phyloP scores from a whole-genome alignment of 2,113 vertebrate genomes.

The Entelurus aequoreus region DNA sequence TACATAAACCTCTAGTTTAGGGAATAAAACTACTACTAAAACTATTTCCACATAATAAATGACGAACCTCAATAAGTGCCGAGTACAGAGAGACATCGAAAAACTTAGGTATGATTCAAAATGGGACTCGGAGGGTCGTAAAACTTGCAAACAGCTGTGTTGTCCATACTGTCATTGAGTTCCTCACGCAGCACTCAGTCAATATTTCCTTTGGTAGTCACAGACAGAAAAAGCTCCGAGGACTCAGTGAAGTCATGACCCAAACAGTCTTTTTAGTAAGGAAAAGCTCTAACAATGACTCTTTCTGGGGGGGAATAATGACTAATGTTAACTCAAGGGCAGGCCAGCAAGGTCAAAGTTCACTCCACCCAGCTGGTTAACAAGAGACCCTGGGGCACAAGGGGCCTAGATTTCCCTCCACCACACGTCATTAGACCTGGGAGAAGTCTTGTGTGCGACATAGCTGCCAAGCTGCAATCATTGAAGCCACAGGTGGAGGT shows the following conservation, averaged over 20 bases:
- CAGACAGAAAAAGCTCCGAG: background rate
- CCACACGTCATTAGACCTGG: constrained; percentile 2
- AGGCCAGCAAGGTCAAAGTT: constrained; percentile 10
- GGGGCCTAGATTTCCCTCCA: constrained; percentile 12
- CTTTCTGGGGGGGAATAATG: constrained; percentile 4
- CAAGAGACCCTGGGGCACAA: constrained; percentile 18
- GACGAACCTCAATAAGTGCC: background rate
- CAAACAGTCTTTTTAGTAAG: background rate
- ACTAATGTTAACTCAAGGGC: constrained; percentile 19
- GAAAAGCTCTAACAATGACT: constrained; percentile 3
- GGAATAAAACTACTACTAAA: no score
- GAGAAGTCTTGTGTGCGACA: constrained; percentile 11
- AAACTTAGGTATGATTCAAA: constrained; percentile 22
- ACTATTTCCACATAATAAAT: no score
- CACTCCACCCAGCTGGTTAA: constrained; percentile 27
- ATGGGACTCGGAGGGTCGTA: constrained; percentile 18
- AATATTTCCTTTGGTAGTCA: background rate
- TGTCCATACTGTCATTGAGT: constrained; percentile 6
- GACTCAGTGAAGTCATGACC: background rate
- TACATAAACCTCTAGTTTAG: no score
- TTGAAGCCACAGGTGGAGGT: constrained; percentile 1
- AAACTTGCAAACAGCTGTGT: constrained; percentile 13
- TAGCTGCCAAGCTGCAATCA: constrained; percentile 21
- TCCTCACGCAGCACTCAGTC: background rate
- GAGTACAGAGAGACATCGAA: constrained; percentile 20